phyloP scores from a whole-genome alignment of 2,113 vertebrate genomes.

The Microcebus lehilahytsara region DNA sequence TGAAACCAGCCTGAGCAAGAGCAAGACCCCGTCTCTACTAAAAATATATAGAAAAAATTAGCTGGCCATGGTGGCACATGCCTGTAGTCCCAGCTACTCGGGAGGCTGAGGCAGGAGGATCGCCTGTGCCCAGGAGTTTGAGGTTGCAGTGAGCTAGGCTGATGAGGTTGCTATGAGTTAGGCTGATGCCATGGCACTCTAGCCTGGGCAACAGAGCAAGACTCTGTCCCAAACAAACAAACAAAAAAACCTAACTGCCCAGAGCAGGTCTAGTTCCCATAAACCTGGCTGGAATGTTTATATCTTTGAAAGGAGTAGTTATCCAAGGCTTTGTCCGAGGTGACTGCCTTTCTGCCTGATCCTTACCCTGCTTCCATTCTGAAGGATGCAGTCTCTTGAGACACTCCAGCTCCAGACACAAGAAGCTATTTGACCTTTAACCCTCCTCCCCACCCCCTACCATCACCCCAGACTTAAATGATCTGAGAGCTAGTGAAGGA shows the following conservation, averaged over 20 bases:
- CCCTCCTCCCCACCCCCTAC: neutral
- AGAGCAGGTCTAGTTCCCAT: neutral
- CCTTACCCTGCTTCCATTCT: neutral
- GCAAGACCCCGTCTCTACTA: too few species aligned
- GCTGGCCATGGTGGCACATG: too few species aligned
- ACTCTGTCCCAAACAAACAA: too few species aligned
- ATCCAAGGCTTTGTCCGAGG: neutral
- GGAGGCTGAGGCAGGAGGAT: too few species aligned
- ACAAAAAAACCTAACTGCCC: neutral
- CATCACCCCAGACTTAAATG: constrained; percentile 20
- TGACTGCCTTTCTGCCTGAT: neutral
- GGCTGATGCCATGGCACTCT: too few species aligned
- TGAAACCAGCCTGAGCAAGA: too few species aligned
- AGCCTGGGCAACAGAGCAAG: too few species aligned
- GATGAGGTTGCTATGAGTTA: too few species aligned
- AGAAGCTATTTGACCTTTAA: constrained; percentile 55
- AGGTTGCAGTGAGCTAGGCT: too few species aligned
- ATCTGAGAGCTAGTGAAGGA: constrained; percentile 13
- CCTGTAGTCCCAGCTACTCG: too few species aligned
- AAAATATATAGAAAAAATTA: too few species aligned
- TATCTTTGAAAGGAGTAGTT: neutral
- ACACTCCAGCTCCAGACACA: constrained; percentile 58
- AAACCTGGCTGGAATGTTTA: constrained; percentile 19
- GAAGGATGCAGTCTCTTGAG: constrained; percentile 44
- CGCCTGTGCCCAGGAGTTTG: too few species aligned